Conservation (phyloP, 2,797 vertebrate species). For the Pangasius krempfi region DNA sequence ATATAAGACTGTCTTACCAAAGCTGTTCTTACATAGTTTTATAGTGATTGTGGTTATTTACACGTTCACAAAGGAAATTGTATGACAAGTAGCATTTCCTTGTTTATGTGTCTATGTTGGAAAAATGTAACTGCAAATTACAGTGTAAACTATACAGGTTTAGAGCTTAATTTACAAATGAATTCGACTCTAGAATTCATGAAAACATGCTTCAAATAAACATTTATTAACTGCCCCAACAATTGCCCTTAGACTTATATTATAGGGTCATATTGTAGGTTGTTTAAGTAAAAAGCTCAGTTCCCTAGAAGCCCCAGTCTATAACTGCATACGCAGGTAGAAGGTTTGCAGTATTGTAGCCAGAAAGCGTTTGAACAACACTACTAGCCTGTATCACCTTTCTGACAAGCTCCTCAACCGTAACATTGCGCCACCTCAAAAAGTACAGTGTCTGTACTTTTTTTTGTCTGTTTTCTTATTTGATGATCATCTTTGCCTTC, state of each 20-base stretch:
- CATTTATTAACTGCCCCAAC: background rate
- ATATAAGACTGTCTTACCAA: background rate
- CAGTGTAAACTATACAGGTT: background rate
- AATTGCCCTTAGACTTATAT: background rate
- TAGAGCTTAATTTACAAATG: background rate
- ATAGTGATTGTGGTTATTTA: background rate
- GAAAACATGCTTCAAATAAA: background rate
- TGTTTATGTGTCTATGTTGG: background rate
- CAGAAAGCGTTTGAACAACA: background rate
- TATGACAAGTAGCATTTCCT: background rate
- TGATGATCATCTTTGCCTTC: background rate
- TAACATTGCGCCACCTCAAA: background rate
- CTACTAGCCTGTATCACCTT: background rate
- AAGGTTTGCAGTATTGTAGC: background rate
- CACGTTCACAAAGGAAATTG: slow-evolving; percentile 3
- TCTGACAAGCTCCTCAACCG: background rate
- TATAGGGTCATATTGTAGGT: background rate
- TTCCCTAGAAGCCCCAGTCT: background rate
- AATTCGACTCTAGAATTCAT: background rate
- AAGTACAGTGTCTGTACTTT: background rate
- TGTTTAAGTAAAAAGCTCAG: background rate
- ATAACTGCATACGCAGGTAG: background rate
- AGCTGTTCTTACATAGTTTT: background rate
- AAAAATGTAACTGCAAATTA: background rate
- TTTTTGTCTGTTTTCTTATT: background rate